These are phyloP conservation scores for Entomobrya proxima DNA, from an alignment of 2,888 invertebrate species.

Conservation along the genomic window DNA sequence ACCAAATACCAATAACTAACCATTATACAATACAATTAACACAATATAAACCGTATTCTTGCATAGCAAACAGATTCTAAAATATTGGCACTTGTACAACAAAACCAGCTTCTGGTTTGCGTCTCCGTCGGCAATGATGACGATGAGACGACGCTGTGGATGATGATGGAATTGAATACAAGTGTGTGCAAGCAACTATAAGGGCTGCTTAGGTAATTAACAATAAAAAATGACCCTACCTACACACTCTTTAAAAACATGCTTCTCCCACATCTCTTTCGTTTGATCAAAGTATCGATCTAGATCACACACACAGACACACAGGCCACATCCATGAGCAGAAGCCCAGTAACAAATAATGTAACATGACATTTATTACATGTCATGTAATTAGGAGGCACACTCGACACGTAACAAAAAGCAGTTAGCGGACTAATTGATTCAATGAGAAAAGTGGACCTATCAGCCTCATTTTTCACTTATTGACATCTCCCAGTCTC, in stretches of 20 bases:
- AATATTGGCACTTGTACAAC: conserved; percentile 17
- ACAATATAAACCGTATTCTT: neutral
- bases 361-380: neutral
- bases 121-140: neutral
- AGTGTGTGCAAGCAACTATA: neutral
- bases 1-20: too few relatives aligned
- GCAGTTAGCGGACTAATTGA: neutral
- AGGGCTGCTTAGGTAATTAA: conserved; percentile 3
- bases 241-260: conserved; percentile 6
- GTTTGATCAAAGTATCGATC: neutral
- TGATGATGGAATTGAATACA: neutral
- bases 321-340: neutral
- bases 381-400: neutral
- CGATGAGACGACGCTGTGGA: neutral
- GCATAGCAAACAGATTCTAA: conserved; percentile 3
- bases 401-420: neutral
- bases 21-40: conserved; percentile 9
- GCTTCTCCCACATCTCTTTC: neutral
- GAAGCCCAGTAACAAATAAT: neutral
- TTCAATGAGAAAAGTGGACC: neutral
- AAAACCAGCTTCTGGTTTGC: neutral
- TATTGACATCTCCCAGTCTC: conserved; percentile 3
- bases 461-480: conserved; percentile 10
- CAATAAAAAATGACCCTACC: conserved; percentile 20
- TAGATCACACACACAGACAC: conserved; percentile 1